Conservation (phyloP, 2,797 vertebrate species). For the Galagoides demidoff region DNA sequence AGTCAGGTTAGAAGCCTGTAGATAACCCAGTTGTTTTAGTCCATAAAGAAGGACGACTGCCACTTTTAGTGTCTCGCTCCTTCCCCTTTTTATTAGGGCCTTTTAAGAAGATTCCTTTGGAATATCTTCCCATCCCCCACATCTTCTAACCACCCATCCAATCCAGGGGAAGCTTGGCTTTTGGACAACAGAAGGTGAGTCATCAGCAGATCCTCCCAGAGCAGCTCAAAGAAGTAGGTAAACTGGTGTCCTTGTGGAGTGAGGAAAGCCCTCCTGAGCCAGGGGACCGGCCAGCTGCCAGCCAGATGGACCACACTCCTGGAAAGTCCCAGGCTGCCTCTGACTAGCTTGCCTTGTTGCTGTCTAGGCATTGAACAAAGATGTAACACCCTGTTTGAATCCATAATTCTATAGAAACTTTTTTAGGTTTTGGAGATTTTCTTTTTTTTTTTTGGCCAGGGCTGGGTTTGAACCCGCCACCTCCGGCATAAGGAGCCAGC, state of each 20-base stretch:
- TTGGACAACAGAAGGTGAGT: not conserved
- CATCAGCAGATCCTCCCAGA: not conserved
- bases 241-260: not conserved
- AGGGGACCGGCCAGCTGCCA: not conserved
- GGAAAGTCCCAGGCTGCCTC: not conserved
- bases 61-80: not conserved
- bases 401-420: not conserved
- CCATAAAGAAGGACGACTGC: constrained; percentile 86
- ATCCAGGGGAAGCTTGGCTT: not conserved
- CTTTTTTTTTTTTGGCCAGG: not conserved
- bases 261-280: not conserved
- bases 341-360: not conserved
- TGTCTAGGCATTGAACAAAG: not conserved
- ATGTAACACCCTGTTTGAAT: not conserved
- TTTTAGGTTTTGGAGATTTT: not conserved
- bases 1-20: constrained; percentile 75
- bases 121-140: not conserved
- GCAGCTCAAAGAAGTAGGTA: not conserved
- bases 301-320: not conserved
- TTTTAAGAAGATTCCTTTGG: not conserved
- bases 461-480: too few species aligned
- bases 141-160: not conserved
- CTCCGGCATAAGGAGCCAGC: too few species aligned
- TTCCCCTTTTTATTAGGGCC: too few species aligned
- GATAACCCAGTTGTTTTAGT: constrained; percentile 89